Percentiles rank a stretch among this genome's conserved stretches.
Evolutionary conservation across 2,888 invertebrate species (phyloP).

Genomic region (Latheticus oryzae): DNA sequence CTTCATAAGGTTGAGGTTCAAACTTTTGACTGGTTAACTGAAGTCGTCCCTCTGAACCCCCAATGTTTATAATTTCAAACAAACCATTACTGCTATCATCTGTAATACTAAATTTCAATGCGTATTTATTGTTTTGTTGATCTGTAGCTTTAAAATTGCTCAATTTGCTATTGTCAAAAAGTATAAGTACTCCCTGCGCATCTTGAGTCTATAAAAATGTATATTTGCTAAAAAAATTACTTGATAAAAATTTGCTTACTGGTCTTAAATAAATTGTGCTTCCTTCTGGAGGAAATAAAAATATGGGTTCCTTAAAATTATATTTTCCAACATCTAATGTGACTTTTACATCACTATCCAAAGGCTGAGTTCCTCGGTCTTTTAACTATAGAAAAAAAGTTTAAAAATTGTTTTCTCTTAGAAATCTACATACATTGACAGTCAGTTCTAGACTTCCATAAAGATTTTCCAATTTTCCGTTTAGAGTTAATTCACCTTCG

Average conservation of each 20-base stretch:
- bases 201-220: neutral
- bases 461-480: constrained; percentile 2
- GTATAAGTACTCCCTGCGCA: constrained; percentile 44
- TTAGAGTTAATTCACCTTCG: neutral
- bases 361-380: constrained; percentile 68
- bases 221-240: too few relatives aligned
- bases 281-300: constrained; percentile 66
- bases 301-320: constrained; percentile 71
- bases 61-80: constrained; percentile 33
- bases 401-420: constrained; percentile 50
- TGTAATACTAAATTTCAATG: constrained; percentile 65
- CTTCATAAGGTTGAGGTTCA: constrained; percentile 27
- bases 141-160: constrained; percentile 68
- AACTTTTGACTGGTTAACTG: constrained; percentile 41
- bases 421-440: constrained; percentile 41
- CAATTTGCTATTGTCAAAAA: constrained; percentile 62
- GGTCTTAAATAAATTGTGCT: constrained; percentile 42
- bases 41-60: constrained; percentile 45
- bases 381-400: constrained; percentile 64
- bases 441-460: constrained; percentile 64
- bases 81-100: constrained; percentile 54
- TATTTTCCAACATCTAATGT: constrained; percentile 67
- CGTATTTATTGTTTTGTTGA: constrained; percentile 71
- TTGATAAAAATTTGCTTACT: too few relatives aligned
- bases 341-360: constrained; percentile 57